Conservation (phyloP, 2,888 invertebrate genomes). For the Mechanitis messenoides region DNA sequence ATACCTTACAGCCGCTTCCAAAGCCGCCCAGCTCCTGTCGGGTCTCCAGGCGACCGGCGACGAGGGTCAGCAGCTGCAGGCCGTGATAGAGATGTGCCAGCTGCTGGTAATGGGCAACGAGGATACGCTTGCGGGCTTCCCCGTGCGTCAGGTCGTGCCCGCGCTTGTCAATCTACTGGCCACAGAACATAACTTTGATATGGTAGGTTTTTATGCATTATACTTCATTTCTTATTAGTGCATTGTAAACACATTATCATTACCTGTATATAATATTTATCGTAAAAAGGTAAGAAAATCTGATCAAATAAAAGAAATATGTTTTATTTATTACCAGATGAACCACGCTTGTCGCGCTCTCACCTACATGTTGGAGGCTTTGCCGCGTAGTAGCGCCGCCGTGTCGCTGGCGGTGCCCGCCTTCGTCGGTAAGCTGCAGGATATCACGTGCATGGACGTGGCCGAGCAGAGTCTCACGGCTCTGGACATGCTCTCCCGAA, state of each 20-base stretch:
- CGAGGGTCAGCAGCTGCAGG: constrained; percentile 96
- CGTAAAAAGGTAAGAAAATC: no score
- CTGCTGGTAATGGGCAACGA: constrained; percentile 99
- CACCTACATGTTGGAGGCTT: constrained; percentile 99
- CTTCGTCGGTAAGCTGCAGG: constrained; percentile 96
- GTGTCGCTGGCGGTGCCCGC: constrained; percentile 98
- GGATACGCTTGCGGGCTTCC: constrained; percentile 98
- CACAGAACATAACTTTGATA: constrained; percentile 99
- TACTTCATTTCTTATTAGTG: neutral
- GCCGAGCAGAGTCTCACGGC: constrained; percentile 99
- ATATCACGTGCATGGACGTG: constrained; percentile 99
- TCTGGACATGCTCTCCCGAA: constrained; percentile 95
- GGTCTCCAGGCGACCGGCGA: constrained; percentile 95
- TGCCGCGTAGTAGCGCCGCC: constrained; percentile 96
- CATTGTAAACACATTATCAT: neutral
- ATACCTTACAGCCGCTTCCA: constrained; percentile 81
- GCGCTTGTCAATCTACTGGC: constrained; percentile 93
- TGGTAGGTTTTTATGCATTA: constrained; percentile 73
- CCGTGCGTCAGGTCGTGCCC: constrained; percentile 97
- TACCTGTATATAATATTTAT: no score
- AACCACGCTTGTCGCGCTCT: constrained; percentile 98
- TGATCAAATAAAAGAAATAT: neutral
- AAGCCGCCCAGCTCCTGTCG: constrained; percentile 94
- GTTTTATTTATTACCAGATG: constrained; percentile 78
- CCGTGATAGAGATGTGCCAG: constrained; percentile 99